Base-by-base conservation (phyloP, 53 echinoderm and acorn worm genomes). In the Crossaster papposus region DNA sequence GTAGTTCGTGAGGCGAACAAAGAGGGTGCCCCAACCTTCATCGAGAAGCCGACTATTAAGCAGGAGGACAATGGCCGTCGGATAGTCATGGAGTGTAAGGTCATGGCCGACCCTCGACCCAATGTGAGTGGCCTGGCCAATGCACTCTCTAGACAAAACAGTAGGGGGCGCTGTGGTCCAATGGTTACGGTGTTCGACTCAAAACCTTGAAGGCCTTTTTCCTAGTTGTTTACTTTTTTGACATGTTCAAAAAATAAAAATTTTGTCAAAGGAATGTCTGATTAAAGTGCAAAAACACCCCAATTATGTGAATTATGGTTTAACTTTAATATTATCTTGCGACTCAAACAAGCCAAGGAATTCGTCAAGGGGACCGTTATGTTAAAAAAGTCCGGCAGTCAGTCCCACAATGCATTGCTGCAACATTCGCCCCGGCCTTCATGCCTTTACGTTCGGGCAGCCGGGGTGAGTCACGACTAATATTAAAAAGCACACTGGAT, bases 1-100 rank as follows among this genome's bases (percentile, higher is more conserved):
- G 35, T 90, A 97, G 97, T 97, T 44, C 93, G 93, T 76, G 91
- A 95, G 80, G 95, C 90, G 64, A 98, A 96, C 85, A 98, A 91
- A 73, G 94, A 99, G 81, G 99, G 99, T 29, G 99, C 96, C 36
- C 99, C 99, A 18, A 94, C 99, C 31, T 99, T 99, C 88, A 94
- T 96, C 14, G 99, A 96, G 88, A 96, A 94, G 82, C 99, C 99
- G 13, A 96, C 90, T 64, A 99, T 99, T 83, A 96, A 94, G 72
- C 99, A 96, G 55, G 99, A 99, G 75, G 96, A 99, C 51, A 89
- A 89, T 11, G 99, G 99, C 24, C 90, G 92, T 13, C 89, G 93
- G 4, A 86, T 99, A 13, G 90, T 96, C 81, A 92, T 99, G 88
- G 99, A 99, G 77, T 91, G 94, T 44, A 96, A 96, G 82, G 93